Base-by-base conservation (phyloP, 2,113 vertebrate genomes). In the Oxyruncus cristatus region DNA sequence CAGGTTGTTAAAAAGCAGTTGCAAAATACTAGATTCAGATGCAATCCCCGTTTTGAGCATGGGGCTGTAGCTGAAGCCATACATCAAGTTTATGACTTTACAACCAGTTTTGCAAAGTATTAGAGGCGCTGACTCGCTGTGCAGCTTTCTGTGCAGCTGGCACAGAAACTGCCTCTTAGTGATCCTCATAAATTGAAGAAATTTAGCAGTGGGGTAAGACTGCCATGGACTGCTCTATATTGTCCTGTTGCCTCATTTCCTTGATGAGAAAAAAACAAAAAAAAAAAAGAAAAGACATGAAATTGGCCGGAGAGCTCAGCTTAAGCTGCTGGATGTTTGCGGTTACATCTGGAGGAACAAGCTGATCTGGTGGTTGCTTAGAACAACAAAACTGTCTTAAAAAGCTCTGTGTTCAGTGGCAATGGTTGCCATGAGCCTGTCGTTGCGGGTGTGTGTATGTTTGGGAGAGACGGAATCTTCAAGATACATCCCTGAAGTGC, bases 1-100 rank as follows among this genome's bases (percentile, higher is more conserved):
- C 84, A 91, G 73, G 95, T 86, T 89, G 76, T 95, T 95, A 88
- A 92, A 95, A 82, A 87, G 87, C 56, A 85, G n/a, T 91, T 95
- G 89, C 93, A 91, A 95, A 93, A 92, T 23, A 81, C 55, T 50
- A 26, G 65, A n/a, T 87, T 88, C 56, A 87, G 61, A 81, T 93
- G 73, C 73, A 86, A 63, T n/a, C 62, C 52, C 32, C 71, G 41
- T 82, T 93, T 91, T 63, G 30, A 86, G 61, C 47, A 26, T 80
- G 75, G 79, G 26, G 49, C 70, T 72, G 27, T 83, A 89, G 79
- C 66, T 90, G 63, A 74, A 82, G 62, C 44, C 63, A 32, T 93
- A 55, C 62, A 62, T 89, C 71, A 91, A 73, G 20, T 50, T 89
- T 82, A 66, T 32, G 49, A 70, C 46, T 70, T 85, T 58, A 39